Evolutionary conservation across 2,888 invertebrate genomes (phyloP), one percentile per base, ranked within the genome.

Genomic region (Acleris sparsana): DNA sequence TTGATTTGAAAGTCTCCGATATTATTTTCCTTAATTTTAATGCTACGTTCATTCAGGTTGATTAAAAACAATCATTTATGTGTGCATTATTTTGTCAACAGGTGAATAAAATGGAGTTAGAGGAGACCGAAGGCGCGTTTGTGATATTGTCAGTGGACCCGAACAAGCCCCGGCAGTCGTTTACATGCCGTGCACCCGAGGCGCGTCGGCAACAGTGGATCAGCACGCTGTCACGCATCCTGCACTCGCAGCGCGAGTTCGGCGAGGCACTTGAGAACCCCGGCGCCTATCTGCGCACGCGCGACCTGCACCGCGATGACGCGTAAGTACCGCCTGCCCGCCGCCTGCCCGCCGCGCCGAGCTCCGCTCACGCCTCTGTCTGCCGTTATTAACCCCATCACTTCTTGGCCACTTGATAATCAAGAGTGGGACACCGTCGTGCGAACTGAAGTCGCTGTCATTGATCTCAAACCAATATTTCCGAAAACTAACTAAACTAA

Each of bases 261-360:
- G 95, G 99, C 73, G 96, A 96, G 87, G 98, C 98, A 77, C 96
- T 99, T 75, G 98, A 99, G 93, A 98, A 98, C 89, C 99, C 99
- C 39, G 97, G 98, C 70, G 89, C 88, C 0, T 90, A 89, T 69
- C 78, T 89, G 59, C 83, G 72, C 57, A 66, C 66, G 51, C 57
- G 87, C 58, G 89, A 88, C 64, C 77, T 85, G 61, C 83, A 85
- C 52, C 83, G 85, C 60, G 87, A 88, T 67, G 79, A 80, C 18
- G 69, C 79, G 3, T 70, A 63, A 49, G 39, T 22, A 48, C 56
- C 53, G 60, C 53, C 52, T 56, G 48, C 60, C 66, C 57, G 22
- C 55, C 55, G 39, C 64, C 44, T 44, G 17, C 22, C 43, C 16
- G 44, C 39, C 56, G 44, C 39, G 18, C 33, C 53, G 18, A 53